Evolutionary conservation across 53 echinoderm and acorn worm genomes (phyloP), one percentile per base, ranked within the genome.

Genomic region (Holothuria leucospilota): DNA sequence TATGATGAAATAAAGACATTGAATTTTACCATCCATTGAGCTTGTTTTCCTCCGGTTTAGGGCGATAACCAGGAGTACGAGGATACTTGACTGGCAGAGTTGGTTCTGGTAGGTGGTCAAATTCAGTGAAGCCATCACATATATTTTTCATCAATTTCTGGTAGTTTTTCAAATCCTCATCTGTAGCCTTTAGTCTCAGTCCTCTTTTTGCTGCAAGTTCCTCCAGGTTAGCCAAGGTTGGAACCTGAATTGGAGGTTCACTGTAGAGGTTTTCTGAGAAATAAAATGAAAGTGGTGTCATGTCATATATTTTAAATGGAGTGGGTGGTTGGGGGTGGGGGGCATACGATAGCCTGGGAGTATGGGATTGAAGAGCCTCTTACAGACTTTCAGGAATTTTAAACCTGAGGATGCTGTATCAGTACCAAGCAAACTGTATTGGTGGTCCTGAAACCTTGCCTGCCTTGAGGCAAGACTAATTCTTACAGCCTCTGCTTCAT

Each of bases 81-180:
- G 94, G 94, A 51, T 94, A 94, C 49, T 91, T 94, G 66, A 91
- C 91, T 4, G 94, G 94, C 59, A 91, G 66, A 46, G 86, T 91
- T 2, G 94, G 94, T 34, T 94, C 94, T 34, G 94, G 82, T 64
- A 91, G 59, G 24, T 82, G 69, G 58, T 91, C 91, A 20, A 86
- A 49, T 23, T 60, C 86, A 69, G 71, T 74, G 27, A 91, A 38
- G 29, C 84, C 83, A 40, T 86, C 63, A 58, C 89, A 59, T 20
- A 83, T 85, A 2, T 38, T 69, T 29, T 80, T 85, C 77, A 93
- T 93, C 26, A 84, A 84, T 39, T 87, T 87, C 29, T 85, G 88
- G 39, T 91, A 93, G 13, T 63, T 46, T 2, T 26, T 38, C 68
- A 91, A 39, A 13, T 91, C 62, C 13, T 53, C 30, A 56, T 56